These are phyloP conservation scores for Camponotus floridanus DNA, from an alignment of 1,140 invertebrate species.

Conservation along the genomic window DNA sequence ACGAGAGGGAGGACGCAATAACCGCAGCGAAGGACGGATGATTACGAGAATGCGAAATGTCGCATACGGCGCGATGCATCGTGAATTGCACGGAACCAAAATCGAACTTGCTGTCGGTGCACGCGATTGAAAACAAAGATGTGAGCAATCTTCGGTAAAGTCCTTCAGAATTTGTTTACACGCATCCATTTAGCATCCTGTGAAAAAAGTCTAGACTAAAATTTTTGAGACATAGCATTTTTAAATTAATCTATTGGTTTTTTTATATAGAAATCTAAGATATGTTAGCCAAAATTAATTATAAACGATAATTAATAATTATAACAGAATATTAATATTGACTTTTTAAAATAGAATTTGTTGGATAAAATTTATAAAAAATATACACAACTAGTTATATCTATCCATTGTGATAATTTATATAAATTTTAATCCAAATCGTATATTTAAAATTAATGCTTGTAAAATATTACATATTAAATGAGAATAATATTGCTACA, in stretches of 20 bases:
- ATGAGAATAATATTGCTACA: not conserved
- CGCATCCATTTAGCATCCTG: not conserved
- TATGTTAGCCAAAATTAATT: not conserved
- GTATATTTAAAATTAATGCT: not conserved
- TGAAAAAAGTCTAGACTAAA: not conserved
- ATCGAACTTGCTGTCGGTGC: slow-evolving; percentile 45
- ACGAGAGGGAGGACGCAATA: slow-evolving; percentile 76
- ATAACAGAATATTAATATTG: not conserved
- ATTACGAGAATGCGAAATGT: slow-evolving; percentile 76
- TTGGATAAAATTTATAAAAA: too few relatives aligned
- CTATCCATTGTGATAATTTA: not conserved
- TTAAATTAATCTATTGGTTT: not conserved
- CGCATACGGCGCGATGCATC: slow-evolving; percentile 74
- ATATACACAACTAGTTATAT: not conserved
- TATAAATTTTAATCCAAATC: not conserved
- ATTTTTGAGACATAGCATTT: not conserved
- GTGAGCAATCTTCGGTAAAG: not conserved
- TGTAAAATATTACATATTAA: slow-evolving; percentile 3
- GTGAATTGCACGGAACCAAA: slow-evolving; percentile 27
- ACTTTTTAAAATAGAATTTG: slow-evolving; percentile 12
- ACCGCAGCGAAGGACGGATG: slow-evolving; percentile 73
- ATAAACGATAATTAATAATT: not conserved
- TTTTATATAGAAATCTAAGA: not conserved
- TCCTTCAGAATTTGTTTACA: not conserved
- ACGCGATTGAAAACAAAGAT: slow-evolving; percentile 1